These are phyloP conservation scores for Augochlora pura DNA, from an alignment of 1,140 invertebrate species.

Conservation along the genomic window DNA sequence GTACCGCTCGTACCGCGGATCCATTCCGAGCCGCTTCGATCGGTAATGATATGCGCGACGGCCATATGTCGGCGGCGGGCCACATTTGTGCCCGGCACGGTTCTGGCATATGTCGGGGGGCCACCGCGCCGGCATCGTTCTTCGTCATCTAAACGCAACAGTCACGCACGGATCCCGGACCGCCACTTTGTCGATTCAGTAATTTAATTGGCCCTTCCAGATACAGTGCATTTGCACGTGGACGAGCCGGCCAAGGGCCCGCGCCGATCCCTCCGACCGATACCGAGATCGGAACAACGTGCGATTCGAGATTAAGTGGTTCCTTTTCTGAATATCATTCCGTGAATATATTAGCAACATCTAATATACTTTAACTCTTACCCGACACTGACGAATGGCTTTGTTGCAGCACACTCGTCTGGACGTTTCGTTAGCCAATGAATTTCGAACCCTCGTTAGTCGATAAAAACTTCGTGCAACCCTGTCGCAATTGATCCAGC, in stretches of 20 bases:
- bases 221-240: conserved; percentile 21
- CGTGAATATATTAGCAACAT: background rate
- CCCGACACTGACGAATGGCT: background rate
- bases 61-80: conserved; percentile 46
- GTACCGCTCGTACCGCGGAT: conserved; percentile 11
- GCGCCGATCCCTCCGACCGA: background rate
- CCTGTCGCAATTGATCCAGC: too few relatives aligned
- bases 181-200: background rate
- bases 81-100: conserved; percentile 5
- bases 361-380: background rate
- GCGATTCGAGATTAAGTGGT: background rate
- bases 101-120: conserved; percentile 40
- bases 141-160: conserved; percentile 54
- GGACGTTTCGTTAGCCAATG: background rate
- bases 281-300: background rate
- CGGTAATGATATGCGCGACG: conserved; percentile 30
- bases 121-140: conserved; percentile 21
- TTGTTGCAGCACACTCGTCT: background rate
- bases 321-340: background rate
- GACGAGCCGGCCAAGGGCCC: background rate
- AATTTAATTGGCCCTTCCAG: conserved; percentile 6
- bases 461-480: too few relatives aligned
- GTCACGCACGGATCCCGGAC: conserved; percentile 57
- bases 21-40: conserved; percentile 19
- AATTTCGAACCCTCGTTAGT: too few relatives aligned